Evolutionary conservation across 2,888 invertebrate species (phyloP).

Genomic region (Neuroscelio doddi): DNA sequence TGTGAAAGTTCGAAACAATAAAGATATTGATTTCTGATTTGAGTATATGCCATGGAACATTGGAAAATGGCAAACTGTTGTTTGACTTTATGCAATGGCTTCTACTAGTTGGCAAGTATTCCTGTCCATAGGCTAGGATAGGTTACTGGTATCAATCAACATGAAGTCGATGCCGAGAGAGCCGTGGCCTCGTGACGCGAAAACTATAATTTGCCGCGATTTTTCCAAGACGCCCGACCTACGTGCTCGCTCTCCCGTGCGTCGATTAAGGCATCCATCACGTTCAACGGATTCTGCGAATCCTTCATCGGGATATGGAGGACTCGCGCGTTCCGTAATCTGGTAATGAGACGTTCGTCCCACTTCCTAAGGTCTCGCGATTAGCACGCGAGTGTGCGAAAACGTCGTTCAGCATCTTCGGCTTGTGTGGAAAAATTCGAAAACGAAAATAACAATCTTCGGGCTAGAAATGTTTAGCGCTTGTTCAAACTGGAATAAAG

Average conservation of each 20-base stretch:
- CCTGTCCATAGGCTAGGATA: neutral
- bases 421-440: no score
- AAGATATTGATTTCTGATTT: neutral
- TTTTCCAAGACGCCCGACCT: conserved; percentile 43
- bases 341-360: conserved; percentile 16
- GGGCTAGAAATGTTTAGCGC: no score
- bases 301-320: conserved; percentile 24
- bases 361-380: conserved; percentile 7
- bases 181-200: conserved; percentile 51
- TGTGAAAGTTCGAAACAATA: neutral
- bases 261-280: conserved; percentile 35
- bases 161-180: conserved; percentile 27
- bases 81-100: conserved; percentile 9
- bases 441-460: no score
- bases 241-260: conserved; percentile 28
- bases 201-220: conserved; percentile 55
- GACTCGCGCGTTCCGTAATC: conserved; percentile 22
- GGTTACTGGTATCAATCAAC: conserved; percentile 31
- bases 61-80: neutral
- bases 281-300: conserved; percentile 37
- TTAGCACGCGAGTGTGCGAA: conserved; percentile 3
- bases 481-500: no score
- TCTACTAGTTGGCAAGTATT: neutral
- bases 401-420: conserved; percentile 8
- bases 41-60: neutral